phyloP scores from a whole-genome alignment of 2,888 invertebrate species.

The Anarsia innoxiella region DNA sequence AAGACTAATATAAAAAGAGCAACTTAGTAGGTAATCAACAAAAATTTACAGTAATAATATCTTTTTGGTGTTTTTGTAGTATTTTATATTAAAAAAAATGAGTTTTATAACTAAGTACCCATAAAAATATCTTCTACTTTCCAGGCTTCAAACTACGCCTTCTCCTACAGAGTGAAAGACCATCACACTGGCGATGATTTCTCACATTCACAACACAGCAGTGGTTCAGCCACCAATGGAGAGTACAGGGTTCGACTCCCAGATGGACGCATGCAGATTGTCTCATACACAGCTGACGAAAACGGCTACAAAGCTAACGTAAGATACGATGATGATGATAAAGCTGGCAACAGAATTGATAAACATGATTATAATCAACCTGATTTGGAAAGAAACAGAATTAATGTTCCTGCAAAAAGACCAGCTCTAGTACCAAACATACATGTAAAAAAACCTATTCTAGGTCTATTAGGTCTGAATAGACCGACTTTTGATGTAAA shows the following conservation, averaged over 20 bases:
- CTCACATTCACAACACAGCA: conserved; percentile 78
- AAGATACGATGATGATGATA: conserved; percentile 69
- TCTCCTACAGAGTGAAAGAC: conserved; percentile 79
- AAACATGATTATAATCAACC: conserved; percentile 18
- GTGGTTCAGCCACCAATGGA: conserved; percentile 78
- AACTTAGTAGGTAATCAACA: no score
- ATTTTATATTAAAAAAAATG: no score
- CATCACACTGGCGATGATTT: conserved; percentile 79
- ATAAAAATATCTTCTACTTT: no score
- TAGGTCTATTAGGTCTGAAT: no score
- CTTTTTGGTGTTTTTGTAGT: no score
- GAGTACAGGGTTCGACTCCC: conserved; percentile 81
- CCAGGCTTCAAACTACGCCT: conserved; percentile 76
- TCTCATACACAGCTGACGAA: conserved; percentile 80
- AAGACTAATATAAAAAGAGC: no score
- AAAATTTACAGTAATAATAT: no score
- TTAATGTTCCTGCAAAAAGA: conserved; percentile 15
- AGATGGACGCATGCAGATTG: conserved; percentile 79
- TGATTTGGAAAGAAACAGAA: conserved; percentile 16
- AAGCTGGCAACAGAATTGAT: conserved; percentile 28
- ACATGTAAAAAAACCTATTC: no score
- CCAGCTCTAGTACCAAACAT: no score
- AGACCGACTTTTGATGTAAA: conserved; percentile 6
- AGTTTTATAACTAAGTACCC: no score
- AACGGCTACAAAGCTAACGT: conserved; percentile 81